Evolutionary conservation across 2,113 vertebrate genomes (phyloP).

Genomic region (Guaruba guarouba): DNA sequence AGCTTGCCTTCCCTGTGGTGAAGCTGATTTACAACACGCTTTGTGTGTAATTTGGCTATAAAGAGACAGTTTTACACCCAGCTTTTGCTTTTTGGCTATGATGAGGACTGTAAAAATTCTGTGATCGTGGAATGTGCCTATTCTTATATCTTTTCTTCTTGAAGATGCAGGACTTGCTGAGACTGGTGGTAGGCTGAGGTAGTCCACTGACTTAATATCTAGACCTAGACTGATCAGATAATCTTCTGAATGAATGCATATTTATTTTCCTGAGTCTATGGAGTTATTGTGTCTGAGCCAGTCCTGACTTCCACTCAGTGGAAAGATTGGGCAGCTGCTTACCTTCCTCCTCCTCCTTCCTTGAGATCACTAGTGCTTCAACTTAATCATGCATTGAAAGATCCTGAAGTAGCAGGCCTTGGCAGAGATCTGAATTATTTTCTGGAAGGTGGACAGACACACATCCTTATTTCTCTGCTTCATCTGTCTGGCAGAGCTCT

Average conservation of each 20-base stretch:
- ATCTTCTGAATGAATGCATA: slow-evolving; percentile 36
- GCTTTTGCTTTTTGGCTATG: slow-evolving; percentile 13
- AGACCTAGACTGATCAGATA: slow-evolving; percentile 39
- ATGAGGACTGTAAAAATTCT: slow-evolving; percentile 13
- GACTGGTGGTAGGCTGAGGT: neutral
- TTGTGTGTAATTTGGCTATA: slow-evolving; percentile 45
- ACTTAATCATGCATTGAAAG: neutral
- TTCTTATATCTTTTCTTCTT: slow-evolving; percentile 25
- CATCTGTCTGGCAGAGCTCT: neutral
- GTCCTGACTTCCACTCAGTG: neutral
- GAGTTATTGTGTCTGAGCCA: neutral
- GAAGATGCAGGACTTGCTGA: neutral
- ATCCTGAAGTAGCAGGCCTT: neutral
- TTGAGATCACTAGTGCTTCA: neutral
- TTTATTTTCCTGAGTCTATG: slow-evolving; percentile 32
- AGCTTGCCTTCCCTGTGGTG: slow-evolving; percentile 37
- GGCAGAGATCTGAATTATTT: neutral
- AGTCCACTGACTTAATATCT: slow-evolving; percentile 31
- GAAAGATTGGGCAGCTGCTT: neutral
- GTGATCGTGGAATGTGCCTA: neutral
- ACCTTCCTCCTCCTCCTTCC: neutral
- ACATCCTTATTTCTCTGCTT: neutral
- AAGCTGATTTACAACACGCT: slow-evolving; percentile 19
- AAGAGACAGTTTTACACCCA: slow-evolving; percentile 29
- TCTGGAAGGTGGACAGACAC: neutral